These are phyloP conservation scores for Rhamphomyia laevipes DNA, from an alignment of 2,888 invertebrate species.

Conservation along the genomic window DNA sequence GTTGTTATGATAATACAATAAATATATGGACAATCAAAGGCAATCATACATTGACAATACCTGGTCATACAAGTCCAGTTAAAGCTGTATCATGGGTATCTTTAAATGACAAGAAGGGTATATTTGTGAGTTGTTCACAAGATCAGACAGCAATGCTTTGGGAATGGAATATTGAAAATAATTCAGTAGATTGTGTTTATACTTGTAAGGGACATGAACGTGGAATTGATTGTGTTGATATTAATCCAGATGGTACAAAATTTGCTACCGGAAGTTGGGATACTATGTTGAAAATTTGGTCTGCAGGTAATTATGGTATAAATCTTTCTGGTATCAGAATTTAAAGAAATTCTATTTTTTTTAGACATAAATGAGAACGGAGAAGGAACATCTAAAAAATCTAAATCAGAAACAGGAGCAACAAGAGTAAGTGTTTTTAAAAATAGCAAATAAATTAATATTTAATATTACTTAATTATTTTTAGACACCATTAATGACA, in stretches of 20 bases:
- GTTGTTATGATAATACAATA: constrained; percentile 87
- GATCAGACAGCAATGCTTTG: constrained; percentile 86
- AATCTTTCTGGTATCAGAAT: constrained; percentile 21
- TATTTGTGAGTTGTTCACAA: constrained; percentile 74
- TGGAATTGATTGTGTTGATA: constrained; percentile 77
- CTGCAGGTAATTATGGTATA: constrained; percentile 43
- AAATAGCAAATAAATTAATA: background rate
- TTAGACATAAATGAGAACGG: constrained; percentile 44
- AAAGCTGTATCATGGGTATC: constrained; percentile 83
- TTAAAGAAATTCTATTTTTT: constrained; percentile 10
- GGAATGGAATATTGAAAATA: constrained; percentile 67
- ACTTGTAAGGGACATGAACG: constrained; percentile 85
- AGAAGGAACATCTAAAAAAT: constrained; percentile 48
- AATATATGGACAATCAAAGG: constrained; percentile 84
- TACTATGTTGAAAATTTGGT: constrained; percentile 85
- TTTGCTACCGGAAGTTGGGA: constrained; percentile 90
- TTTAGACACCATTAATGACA: constrained; percentile 69
- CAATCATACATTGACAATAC: constrained; percentile 68
- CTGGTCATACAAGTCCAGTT: constrained; percentile 76
- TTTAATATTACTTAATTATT: background rate
- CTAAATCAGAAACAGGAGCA: constrained; percentile 45
- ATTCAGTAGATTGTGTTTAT: constrained; percentile 66
- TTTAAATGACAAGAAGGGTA: constrained; percentile 48
- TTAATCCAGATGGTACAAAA: constrained; percentile 51
- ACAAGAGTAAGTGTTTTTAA: constrained; percentile 41